phyloP scores from a whole-genome alignment of 2,113 vertebrate genomes.

The Scomber scombrus region DNA sequence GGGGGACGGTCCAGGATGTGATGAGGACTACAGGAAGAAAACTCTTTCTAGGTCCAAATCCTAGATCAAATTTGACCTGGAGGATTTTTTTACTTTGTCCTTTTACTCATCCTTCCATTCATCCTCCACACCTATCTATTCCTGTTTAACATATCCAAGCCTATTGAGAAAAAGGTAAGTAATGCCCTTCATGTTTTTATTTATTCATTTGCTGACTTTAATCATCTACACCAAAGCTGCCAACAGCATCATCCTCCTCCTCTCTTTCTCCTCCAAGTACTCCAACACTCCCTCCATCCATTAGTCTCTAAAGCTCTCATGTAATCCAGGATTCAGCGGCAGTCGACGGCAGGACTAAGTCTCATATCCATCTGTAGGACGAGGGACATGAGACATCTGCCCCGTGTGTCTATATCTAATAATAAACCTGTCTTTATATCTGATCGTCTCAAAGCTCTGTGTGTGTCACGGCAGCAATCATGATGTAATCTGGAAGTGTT shows the following conservation, averaged over 20 bases:
- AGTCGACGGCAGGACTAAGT: not conserved
- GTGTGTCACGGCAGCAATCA: too few species aligned
- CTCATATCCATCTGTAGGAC: constrained; percentile 37
- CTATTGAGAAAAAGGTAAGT: not conserved
- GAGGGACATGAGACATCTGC: not conserved
- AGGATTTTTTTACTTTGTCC: too few species aligned
- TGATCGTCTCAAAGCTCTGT: not conserved
- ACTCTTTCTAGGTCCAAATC: too few species aligned
- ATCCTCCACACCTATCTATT: not conserved
- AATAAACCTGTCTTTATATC: constrained; percentile 21
- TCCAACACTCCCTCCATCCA: not conserved
- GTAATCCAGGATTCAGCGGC: constrained; percentile 34
- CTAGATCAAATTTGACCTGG: too few species aligned
- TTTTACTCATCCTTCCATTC: too few species aligned
- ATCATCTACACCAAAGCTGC: not conserved
- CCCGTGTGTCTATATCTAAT: not conserved
- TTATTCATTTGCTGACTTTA: not conserved
- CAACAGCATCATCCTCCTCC: not conserved
- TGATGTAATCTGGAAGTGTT: too few species aligned
- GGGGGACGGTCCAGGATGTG: too few species aligned
- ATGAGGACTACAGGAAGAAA: too few species aligned
- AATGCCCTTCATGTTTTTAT: too few species aligned
- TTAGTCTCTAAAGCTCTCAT: constrained; percentile 11
- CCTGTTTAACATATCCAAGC: not conserved
- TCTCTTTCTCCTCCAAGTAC: not conserved